Evolutionary conservation across 2,113 vertebrate genomes (phyloP).

Genomic region (human (Homo sapiens)): DNA sequence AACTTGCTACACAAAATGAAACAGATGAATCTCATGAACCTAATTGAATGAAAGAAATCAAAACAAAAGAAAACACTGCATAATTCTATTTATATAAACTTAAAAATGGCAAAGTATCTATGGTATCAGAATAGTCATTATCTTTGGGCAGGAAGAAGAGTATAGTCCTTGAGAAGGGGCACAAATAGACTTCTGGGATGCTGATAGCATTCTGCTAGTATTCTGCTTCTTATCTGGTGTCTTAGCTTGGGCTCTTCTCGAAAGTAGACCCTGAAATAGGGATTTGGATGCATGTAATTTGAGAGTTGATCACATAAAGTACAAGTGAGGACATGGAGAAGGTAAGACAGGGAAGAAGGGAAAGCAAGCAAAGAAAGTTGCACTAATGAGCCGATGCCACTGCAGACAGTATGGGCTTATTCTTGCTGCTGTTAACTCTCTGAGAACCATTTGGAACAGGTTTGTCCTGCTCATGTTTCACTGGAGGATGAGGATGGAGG

Average conservation of each 20-base stretch:
- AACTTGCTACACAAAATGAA: background rate
- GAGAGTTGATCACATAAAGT: background rate
- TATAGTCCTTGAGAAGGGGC: background rate
- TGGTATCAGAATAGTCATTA: background rate
- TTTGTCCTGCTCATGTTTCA: background rate
- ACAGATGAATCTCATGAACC: background rate
- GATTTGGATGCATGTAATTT: too few species aligned
- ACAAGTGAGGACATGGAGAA: background rate
- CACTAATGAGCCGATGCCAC: fast-evolving
- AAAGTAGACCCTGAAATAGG: background rate
- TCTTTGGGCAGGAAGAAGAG: background rate
- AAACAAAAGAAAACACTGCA: background rate
- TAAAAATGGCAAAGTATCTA: background rate
- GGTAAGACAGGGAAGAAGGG: background rate
- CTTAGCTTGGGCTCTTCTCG: background rate
- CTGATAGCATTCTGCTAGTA: too few species aligned
- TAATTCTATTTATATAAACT: background rate
- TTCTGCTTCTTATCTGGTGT: background rate
- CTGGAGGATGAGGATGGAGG: background rate
- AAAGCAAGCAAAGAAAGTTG: background rate
- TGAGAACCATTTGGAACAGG: background rate
- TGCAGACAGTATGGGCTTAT: background rate
- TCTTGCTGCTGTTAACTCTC: background rate
- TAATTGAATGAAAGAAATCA: background rate
- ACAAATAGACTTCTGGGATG: background rate